Evolutionary conservation across 2,113 vertebrate species (phyloP), one percentile per base, ranked within the genome.

Genomic region (Micronycteris hirsuta): DNA sequence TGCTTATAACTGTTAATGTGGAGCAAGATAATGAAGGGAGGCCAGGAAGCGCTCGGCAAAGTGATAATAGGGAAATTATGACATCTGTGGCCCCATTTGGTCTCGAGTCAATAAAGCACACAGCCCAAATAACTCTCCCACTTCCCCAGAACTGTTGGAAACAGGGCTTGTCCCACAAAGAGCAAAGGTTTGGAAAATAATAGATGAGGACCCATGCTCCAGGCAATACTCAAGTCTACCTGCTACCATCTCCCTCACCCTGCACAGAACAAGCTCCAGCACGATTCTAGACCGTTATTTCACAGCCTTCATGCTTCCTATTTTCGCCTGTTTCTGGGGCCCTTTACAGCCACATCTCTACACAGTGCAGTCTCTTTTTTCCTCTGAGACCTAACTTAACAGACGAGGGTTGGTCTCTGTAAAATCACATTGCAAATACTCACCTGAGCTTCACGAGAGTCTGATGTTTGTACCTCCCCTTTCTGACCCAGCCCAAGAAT

Each of bases 81-180:
- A 89, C 80, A 95, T 96, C 95, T 97, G 97, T 89, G 97, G 92
- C 83, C 91, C 68, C 33, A 12, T 36, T 41, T 76, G 41, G 94
- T 97, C 86, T 91, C 96, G 78, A 87, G 82, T 93, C 88, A 98
- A 89, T 58, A 94, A 92, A 96, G 96, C 74, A 70, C 45, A 14
- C 33, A 90, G 33, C 89, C 91, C 86, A 84, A 56, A 71, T 73
- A 89, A 93, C 78, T 43, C 80, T 92, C 83, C 86, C 43, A 82
- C 71, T 97, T 93, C 49, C 77, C 90, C 65, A 58, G 56, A 87
- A 94, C 93, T 78, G 52, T 5, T 89, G 76, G 83, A 96, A 94
- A 91, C n/a, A 74, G 26, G 38, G 47, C n/a, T 87, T 41, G 67
- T 76, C 78, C 89, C 36, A n/a, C 45, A 38, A 83, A 78, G 24